A percentile compares a stretch with the other conserved stretches of the same genome.
These are phyloP conservation scores for Dendrophyllia cribrosa DNA, from an alignment of 64 coral and sea anemone genomes.

Conservation along the genomic window DNA sequence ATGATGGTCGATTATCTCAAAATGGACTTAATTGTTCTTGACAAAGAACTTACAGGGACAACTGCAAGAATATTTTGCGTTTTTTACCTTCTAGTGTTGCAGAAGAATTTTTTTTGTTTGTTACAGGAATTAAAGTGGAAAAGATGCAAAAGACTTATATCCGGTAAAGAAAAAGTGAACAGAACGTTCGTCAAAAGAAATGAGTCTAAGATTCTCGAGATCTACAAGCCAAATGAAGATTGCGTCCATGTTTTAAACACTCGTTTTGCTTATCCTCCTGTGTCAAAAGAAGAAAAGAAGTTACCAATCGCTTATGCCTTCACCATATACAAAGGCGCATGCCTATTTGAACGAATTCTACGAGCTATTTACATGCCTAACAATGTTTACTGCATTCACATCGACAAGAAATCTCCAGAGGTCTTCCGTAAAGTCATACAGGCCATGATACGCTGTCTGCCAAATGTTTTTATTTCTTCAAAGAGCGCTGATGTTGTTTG, in stretches of 20 bases:
- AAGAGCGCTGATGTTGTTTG: conserved; percentile 31
- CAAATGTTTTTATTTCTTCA: conserved; percentile 43
- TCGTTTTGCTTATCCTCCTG: neutral
- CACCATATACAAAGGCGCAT: conserved; percentile 21
- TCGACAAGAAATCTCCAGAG: conserved; percentile 29
- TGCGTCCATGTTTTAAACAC: neutral
- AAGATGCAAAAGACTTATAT: conserved; percentile 29
- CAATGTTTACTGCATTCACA: conserved; percentile 56
- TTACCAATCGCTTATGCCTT: conserved; percentile 39
- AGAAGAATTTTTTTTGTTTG: no score
- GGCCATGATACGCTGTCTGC: conserved; percentile 29
- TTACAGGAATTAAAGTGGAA: conserved; percentile 23
- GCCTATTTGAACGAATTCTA: conserved; percentile 42
- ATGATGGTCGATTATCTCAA: no score
- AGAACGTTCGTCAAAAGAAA: neutral
- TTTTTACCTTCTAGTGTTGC: no score
- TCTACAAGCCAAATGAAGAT: neutral
- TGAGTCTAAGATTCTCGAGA: conserved; percentile 1
- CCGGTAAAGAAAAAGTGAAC: neutral
- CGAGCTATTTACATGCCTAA: conserved; percentile 51
- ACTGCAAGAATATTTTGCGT: no score
- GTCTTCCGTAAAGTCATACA: conserved; percentile 7
- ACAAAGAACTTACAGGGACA: no score
- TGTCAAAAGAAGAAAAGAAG: conserved; percentile 5
- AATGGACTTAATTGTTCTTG: no score